Base-by-base conservation (phyloP, 2,797 vertebrate species). In the Pantherophis alleghaniensis region DNA sequence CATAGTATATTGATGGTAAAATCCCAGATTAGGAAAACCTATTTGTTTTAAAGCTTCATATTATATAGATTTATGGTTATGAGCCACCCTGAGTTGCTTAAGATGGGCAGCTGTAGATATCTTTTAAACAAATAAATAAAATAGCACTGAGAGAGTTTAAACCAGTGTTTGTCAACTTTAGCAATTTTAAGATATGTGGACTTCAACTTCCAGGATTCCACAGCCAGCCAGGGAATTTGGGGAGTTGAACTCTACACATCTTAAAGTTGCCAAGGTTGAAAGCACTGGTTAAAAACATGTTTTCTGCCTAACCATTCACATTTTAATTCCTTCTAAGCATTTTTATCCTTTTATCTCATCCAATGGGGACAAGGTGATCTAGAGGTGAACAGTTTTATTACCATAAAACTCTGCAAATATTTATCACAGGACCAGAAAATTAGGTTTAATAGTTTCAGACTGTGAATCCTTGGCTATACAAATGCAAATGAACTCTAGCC, bases 361-460 rank as follows among this genome's bases (percentile, higher is more conserved):
- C 56, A 1, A 53, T 20, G n/a, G n/a, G 42, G 89, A 83, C 94
- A 88, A 92, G 83, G 18, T 37, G 1, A 1, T 51, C 57, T 69
- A 10, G 28, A 93, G 20, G 88, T 42, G 93, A 20, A 7, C n/a
- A 4, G 4, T 91, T n/a, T 74, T 94, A 26, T 56, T 91, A 42
- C 57, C 47, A 0, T 69, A 16, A 92, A 2, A 51, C 88, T 53
- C 28, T 74, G 90, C 55, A 18, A 7, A 37, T 87, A 22, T 90
- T 20, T 32, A 83, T 59, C 47, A 79, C 60, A 42, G 47, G 61
- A 90, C 61, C 89, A 60, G 57, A 47, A 61, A 56, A n/a, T 26
- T 63, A 59, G 47, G 57, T 37, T 28, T 86, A 61, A 79, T 59
- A 14, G 91, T 94, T 63, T 94, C 24, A 90, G 42, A 90, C 16